Evolutionary conservation across 2,888 invertebrate species (phyloP), one percentile per base, ranked within the genome.

Genomic region (Eudasyphora cyanicolor): DNA sequence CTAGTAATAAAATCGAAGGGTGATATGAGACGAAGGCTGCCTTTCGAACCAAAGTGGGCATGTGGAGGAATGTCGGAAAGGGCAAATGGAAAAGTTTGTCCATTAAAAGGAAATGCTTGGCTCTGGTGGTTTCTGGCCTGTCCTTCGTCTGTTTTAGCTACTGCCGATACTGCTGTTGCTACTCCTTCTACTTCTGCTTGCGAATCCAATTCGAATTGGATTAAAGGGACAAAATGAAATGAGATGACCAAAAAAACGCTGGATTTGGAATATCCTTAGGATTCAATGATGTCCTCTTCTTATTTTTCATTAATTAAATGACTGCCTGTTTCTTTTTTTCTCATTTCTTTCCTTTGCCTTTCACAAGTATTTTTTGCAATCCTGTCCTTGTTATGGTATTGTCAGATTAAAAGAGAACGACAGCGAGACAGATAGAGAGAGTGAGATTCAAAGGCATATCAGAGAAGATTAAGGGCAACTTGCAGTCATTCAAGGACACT

Each of bases 401-500:
- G 35, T 38, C 14, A 17, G 42, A 19, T 57, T 12, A 32, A 32
- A 14, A 21, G 14, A 21, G 24, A 4, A 12, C 54, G 8, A 54
- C n/a, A n/a, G 54, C 1, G 10, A 54, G 12, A 2, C 6, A 19
- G 1, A 21, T 10, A 5, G 21, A 54, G 24, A 8, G 54, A 4
- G n/a, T n/a, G n/a, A n/a, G n/a, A n/a, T n/a, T n/a, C n/a, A n/a
- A n/a, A n/a, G n/a, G n/a, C n/a, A n/a, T n/a, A n/a, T n/a, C n/a
- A n/a, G n/a, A n/a, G n/a, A n/a, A n/a, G n/a, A n/a, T n/a, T n/a
- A n/a, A n/a, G n/a, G 12, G 60, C 21, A 14, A 42, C 10, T 14
- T 12, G 7, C 24, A 10, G 10, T 67, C 19, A 10, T 71, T 71
- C 77, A 78, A 80, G 83, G 83, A 54, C 80, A 49, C n/a, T 29